These are phyloP conservation scores for Morus bassanus DNA, from an alignment of 2,797 vertebrate genomes.

Conservation along the genomic window DNA sequence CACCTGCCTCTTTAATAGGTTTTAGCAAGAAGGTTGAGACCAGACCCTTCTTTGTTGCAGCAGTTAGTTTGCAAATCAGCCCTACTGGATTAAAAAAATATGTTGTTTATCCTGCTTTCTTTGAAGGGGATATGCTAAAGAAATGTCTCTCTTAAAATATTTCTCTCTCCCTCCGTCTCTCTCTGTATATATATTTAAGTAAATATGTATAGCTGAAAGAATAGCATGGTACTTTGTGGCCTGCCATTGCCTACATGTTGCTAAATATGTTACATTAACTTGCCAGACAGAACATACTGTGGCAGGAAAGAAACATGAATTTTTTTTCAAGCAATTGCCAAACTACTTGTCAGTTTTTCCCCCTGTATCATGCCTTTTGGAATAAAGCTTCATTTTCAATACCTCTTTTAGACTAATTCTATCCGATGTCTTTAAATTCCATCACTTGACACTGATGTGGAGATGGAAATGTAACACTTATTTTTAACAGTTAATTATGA, in stretches of 20 bases:
- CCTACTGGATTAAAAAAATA: not conserved
- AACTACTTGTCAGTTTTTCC: not conserved
- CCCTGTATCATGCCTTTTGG: not conserved
- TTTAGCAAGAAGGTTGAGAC: not conserved
- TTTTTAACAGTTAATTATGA: not conserved
- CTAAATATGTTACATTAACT: not conserved
- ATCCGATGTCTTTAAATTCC: not conserved
- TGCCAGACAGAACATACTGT: not conserved
- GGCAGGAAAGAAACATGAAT: not conserved
- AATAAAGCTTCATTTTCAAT: not conserved
- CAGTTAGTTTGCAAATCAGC: constrained; percentile 14
- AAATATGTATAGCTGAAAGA: not conserved
- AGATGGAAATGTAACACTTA: not conserved
- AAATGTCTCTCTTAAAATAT: not conserved
- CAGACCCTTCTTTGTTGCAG: not conserved
- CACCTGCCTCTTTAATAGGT: not conserved
- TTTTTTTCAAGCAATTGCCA: not conserved
- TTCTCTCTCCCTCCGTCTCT: not conserved
- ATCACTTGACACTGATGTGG: not conserved
- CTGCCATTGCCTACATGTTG: not conserved
- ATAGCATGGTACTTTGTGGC: not conserved
- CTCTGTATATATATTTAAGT: not conserved
- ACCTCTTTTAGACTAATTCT: not conserved
- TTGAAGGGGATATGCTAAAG: not conserved
- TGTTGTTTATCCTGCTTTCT: not conserved